Evolutionary conservation across 2,113 vertebrate species (phyloP), one percentile per base, ranked within the genome.

Genomic region (Thalassarche chlororhynchos): DNA sequence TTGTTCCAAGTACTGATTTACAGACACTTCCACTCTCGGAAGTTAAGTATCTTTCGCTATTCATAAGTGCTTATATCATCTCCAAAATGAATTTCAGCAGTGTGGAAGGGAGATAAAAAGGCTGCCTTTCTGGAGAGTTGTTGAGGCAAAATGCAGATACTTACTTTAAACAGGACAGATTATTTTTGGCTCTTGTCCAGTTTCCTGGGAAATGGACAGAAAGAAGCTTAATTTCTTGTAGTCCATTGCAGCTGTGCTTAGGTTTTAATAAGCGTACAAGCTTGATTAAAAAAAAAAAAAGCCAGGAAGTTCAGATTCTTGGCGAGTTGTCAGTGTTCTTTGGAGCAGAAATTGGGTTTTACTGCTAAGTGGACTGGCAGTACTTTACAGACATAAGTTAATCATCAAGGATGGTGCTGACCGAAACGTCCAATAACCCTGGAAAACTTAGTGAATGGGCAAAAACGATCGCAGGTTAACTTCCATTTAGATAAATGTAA

Each of bases 151-250:
- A 89, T 46, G 76, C 77, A 87, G 85, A 92, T 85, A 70, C 64
- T 78, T 40, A 8, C 36, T 88, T 74, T 70, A 79, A 78, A 21
- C 25, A 60, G 79, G 86, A 61, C 49, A 87, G 81, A 77, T 94
- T 89, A n/a, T 42, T 88, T 87, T 76, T 93, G 96, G 86, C 92
- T 72, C 31, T 32, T 51, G 31, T 62, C 84, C 96, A 91, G 54
- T 89, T 97, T 95, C 89, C 89, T 87, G 89, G 90, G 95, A 97
- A 97, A 89, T 93, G 32, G 78, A 66, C 74, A 93, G 90, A 95
- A 93, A 89, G 72, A 58, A 93, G 70, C 77, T 95, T 83, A 80
- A 92, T 81, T 95, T 91, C 91, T 91, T 64, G 13, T 25, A 66
- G 80, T 38, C 80, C 52, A 49, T 77, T 80, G 94, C 89, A 95